Percentiles rank a stretch among this genome's conserved stretches.
These are phyloP conservation scores for Oscheius sp. DNA, from an alignment of 2,888 invertebrate genomes.

Conservation along the genomic window DNA sequence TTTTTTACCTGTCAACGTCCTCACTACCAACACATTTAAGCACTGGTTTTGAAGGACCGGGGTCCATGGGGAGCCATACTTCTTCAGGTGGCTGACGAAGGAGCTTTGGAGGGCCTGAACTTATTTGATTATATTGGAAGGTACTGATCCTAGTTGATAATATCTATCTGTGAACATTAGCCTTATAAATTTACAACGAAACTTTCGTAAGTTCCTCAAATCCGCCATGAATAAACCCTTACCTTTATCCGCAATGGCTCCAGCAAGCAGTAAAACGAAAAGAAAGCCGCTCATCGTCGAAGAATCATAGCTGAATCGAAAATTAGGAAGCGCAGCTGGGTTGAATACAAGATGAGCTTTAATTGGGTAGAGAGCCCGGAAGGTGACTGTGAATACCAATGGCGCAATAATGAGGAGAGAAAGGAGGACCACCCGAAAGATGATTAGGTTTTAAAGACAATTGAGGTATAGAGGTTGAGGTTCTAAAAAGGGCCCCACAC, in stretches of 20 bases:
- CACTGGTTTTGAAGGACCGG: conserved; percentile 45
- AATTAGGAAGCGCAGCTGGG: conserved; percentile 17
- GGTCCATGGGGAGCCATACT: conserved; percentile 61
- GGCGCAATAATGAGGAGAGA: background rate
- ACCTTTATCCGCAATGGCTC: conserved; percentile 7
- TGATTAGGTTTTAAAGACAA: too few relatives aligned
- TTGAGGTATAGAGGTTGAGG: too few relatives aligned
- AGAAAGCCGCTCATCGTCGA: conserved; percentile 6
- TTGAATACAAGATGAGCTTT: conserved; percentile 19
- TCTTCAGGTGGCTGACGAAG: conserved; percentile 58
- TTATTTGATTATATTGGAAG: background rate
- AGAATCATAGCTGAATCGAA: conserved; percentile 18
- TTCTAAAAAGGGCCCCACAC: too few relatives aligned
- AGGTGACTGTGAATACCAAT: background rate
- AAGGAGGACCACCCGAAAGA: background rate
- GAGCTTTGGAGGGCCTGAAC: conserved; percentile 59
- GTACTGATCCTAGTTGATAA: too few relatives aligned
- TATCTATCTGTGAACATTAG: too few relatives aligned
- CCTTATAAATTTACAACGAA: too few relatives aligned
- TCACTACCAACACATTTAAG: conserved; percentile 60
- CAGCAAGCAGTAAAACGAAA: background rate
- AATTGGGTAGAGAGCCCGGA: conserved; percentile 15
- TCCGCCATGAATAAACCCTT: background rate
- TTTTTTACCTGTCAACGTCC: conserved; percentile 55
- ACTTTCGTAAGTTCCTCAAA: too few relatives aligned